phyloP scores from a whole-genome alignment of 2,113 vertebrate genomes.

The Phainopepla nitens region DNA sequence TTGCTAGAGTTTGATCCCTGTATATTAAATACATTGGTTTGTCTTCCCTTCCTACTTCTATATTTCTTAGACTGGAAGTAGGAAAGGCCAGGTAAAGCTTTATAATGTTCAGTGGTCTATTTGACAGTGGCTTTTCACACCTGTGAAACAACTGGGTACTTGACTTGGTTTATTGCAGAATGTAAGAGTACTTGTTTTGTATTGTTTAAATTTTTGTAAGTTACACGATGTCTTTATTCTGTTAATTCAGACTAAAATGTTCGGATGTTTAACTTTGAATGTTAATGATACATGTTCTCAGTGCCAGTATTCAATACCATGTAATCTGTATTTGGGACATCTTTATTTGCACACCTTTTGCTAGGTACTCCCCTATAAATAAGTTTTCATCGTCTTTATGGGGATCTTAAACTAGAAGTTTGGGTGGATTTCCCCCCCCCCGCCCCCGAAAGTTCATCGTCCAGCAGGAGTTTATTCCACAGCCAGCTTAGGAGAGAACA shows the following conservation, averaged over 20 bases:
- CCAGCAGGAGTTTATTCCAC: neutral
- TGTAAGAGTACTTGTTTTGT: neutral
- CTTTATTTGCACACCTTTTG: neutral
- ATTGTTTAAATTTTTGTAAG: neutral
- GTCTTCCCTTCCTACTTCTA: neutral
- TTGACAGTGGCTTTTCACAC: neutral
- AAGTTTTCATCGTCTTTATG: neutral
- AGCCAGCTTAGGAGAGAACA: neutral
- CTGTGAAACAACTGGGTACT: neutral
- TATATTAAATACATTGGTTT: neutral
- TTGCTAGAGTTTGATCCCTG: neutral
- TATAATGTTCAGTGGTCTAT: neutral
- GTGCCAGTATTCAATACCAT: neutral
- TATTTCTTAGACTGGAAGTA: neutral
- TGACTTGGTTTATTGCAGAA: neutral
- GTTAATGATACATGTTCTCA: accelerated
- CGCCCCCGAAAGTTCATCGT: neutral
- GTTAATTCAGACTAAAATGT: neutral
- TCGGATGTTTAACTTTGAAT: neutral
- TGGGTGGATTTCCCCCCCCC: neutral
- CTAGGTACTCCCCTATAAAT: neutral
- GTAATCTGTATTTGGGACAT: neutral
- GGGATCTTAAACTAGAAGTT: neutral
- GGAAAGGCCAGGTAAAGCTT: neutral
- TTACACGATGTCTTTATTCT: accelerated